These are phyloP conservation scores for Pseudomyrmex concolor DNA, from an alignment of 1,140 invertebrate genomes.

Conservation along the genomic window DNA sequence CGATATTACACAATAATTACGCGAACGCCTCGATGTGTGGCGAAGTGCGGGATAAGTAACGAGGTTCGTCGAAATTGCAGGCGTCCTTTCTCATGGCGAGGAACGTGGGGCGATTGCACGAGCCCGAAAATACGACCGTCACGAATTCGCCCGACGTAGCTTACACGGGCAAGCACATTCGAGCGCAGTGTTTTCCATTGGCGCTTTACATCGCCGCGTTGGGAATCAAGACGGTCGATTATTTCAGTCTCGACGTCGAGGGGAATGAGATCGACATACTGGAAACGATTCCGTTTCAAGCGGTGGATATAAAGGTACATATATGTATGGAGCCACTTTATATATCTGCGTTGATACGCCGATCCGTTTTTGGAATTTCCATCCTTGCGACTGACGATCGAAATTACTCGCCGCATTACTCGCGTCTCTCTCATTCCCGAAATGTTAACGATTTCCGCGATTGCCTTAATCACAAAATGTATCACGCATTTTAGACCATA, in stretches of 20 bases:
- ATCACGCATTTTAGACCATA: constrained; percentile 71
- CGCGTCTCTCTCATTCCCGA: background rate
- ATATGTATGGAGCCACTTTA: too few relatives aligned
- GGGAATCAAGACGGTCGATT: constrained; percentile 81
- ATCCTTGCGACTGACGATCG: background rate
- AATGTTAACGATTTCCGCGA: constrained; percentile 1
- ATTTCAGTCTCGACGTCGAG: constrained; percentile 86
- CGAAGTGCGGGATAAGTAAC: background rate
- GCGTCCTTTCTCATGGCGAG: constrained; percentile 74
- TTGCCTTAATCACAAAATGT: background rate
- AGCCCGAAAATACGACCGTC: constrained; percentile 20
- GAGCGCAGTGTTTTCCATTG: constrained; percentile 86
- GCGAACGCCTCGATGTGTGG: too few relatives aligned
- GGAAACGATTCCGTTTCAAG: constrained; percentile 85
- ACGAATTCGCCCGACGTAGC: constrained; percentile 71
- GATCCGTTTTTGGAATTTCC: background rate
- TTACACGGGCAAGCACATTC: constrained; percentile 71
- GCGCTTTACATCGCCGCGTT: constrained; percentile 84
- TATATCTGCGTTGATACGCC: too few relatives aligned
- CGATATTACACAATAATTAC: background rate
- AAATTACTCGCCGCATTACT: background rate
- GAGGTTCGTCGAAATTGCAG: constrained; percentile 60
- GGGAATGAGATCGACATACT: constrained; percentile 86
- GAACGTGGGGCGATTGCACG: constrained; percentile 75
- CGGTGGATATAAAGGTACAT: constrained; percentile 82